phyloP scores from a whole-genome alignment of 2,113 vertebrate species.

The Oreochromis niloticus region DNA sequence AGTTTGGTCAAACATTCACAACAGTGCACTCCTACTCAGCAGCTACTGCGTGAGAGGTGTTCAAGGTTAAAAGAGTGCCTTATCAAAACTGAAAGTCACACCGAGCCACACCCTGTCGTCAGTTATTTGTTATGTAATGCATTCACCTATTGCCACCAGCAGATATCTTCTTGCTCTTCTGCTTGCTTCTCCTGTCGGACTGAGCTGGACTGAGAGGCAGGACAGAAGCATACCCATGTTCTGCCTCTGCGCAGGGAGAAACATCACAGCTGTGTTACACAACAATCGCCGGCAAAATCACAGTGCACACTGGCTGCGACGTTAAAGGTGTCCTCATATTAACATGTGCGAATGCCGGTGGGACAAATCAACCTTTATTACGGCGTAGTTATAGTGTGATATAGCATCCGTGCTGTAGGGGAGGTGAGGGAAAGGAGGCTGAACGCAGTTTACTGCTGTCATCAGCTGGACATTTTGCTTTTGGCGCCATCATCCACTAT shows the following conservation, averaged over 20 bases:
- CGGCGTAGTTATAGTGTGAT: neutral
- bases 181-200: constrained; percentile 69
- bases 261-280: neutral
- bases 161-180: constrained; percentile 68
- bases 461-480: constrained; percentile 41
- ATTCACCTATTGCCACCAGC: constrained; percentile 74
- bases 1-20: neutral
- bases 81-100: neutral
- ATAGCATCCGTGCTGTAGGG: neutral
- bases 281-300: neutral
- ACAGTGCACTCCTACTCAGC: neutral
- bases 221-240: constrained; percentile 88
- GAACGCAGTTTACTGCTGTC: neutral
- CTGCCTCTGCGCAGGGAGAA: constrained; percentile 74
- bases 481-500: constrained; percentile 69
- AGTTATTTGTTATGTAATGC: constrained; percentile 6
- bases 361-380: neutral
- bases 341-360: neutral
- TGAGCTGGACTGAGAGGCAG: constrained; percentile 65
- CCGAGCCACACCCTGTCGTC: constrained; percentile 34
- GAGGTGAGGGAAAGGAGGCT: neutral
- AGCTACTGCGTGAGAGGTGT: neutral
- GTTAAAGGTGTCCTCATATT: neutral
- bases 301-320: neutral
- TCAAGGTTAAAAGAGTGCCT: neutral